Evolutionary conservation across 1,140 invertebrate species (phyloP), one percentile per base, ranked within the genome.

Genomic region (Sinella curviseta): DNA sequence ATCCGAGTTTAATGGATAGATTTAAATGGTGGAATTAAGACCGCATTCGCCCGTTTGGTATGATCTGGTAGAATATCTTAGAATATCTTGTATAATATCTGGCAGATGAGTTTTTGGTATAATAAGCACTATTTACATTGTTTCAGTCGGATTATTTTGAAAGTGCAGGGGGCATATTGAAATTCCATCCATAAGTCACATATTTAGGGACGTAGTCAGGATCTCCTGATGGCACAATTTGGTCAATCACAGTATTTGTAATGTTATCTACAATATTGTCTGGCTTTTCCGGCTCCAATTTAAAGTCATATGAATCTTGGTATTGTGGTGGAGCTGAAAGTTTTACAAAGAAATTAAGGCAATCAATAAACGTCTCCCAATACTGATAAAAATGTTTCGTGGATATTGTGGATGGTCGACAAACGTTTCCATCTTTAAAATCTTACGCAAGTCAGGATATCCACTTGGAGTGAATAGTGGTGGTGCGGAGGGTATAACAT

Each of bases 121-220:
- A n/a, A n/a, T n/a, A n/a, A n/a, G n/a, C n/a, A n/a, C n/a, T n/a
- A n/a, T n/a, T n/a, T n/a, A n/a, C n/a, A n/a, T n/a, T n/a, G n/a
- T n/a, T n/a, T n/a, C n/a, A n/a, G n/a, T n/a, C n/a, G n/a, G n/a
- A n/a, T n/a, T n/a, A n/a, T n/a, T n/a, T n/a, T n/a, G n/a, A n/a
- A n/a, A n/a, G n/a, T n/a, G n/a, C n/a, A n/a, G 12, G 26, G 1
- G 65, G 65, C 30, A 60, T 60, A 60, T 70, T 70, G 31, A 70
- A 70, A 2, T 82, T 83, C 74, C 74, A 79, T 75, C 84, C 79
- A 39, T 82, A 79, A 26, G 82, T 82, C 26, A 67, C 77, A 74
- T 83, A 79, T 30, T 80, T 73, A 17, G 80, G 80, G 0, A 79
- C 35, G 39, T 79, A 82, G 0, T 77, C 35, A 24, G 24, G 74